A percentile compares a stretch with the other conserved stretches of the same genome.
Evolutionary conservation across 2,888 invertebrate species (phyloP).

Genomic region (Epirrhoe alternata): DNA sequence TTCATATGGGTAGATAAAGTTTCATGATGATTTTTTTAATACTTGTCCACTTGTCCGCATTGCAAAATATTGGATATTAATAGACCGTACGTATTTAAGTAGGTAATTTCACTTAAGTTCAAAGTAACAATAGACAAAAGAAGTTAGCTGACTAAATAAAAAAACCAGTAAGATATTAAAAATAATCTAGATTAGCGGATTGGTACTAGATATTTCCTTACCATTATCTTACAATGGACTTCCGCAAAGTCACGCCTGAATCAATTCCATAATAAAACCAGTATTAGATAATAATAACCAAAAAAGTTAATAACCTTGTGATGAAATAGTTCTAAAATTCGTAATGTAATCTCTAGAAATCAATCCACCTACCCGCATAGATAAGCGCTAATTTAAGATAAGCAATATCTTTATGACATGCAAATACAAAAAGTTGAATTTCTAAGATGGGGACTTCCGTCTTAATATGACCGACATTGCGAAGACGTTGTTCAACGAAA

Average conservation of each 20-base stretch:
- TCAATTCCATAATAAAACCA: background rate
- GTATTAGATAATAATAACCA: background rate
- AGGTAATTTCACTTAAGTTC: too few relatives aligned
- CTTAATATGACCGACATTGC: background rate
- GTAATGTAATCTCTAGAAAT: constrained; percentile 3
- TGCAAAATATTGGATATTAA: too few relatives aligned
- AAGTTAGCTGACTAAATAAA: background rate
- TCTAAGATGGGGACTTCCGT: background rate
- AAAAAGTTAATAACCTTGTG: background rate
- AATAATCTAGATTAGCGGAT: too few relatives aligned
- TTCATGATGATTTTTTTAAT: background rate
- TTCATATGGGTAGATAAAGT: constrained; percentile 41
- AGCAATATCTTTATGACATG: background rate
- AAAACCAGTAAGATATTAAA: background rate
- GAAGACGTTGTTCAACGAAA: background rate
- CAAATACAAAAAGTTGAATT: background rate
- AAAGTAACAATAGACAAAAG: too few relatives aligned
- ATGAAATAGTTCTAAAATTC: background rate
- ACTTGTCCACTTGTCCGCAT: too few relatives aligned
- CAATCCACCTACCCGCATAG: background rate
- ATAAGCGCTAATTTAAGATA: background rate
- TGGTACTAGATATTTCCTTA: too few relatives aligned
- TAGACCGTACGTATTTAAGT: too few relatives aligned
- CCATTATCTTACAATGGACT: too few relatives aligned
- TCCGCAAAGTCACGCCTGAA: too few relatives aligned